phyloP scores from a whole-genome alignment of 2,888 invertebrate genomes.

The Palloptera scutellata region DNA sequence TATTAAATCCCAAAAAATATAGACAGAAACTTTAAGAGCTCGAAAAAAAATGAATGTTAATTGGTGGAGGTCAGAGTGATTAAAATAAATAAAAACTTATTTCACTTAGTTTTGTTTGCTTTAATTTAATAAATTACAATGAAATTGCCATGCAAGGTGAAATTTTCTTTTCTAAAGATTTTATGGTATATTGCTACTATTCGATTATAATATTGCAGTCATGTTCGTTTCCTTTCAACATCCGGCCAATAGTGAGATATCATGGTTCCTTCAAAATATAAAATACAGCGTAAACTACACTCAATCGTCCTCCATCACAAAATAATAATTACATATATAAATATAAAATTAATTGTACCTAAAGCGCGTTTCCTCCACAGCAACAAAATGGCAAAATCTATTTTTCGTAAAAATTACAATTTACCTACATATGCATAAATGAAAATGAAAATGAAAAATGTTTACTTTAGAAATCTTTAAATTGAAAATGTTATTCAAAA shows the following conservation, averaged over 20 bases:
- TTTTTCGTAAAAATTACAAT: background rate
- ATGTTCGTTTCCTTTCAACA: background rate
- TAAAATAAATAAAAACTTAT: too few relatives aligned
- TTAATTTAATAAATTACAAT: too few relatives aligned
- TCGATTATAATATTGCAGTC: too few relatives aligned
- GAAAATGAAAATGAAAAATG: slow-evolving; percentile 11
- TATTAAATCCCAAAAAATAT: too few relatives aligned
- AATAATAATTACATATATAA: slow-evolving; percentile 13
- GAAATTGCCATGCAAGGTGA: too few relatives aligned
- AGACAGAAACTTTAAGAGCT: too few relatives aligned
- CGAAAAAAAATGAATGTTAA: too few relatives aligned
- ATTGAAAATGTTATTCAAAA: background rate
- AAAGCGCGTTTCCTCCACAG: background rate
- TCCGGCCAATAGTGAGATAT: slow-evolving; percentile 25
- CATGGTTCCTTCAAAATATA: slow-evolving; percentile 26
- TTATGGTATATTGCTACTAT: too few relatives aligned
- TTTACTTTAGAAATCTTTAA: slow-evolving; percentile 15
- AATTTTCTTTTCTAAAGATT: too few relatives aligned
- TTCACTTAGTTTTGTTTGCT: too few relatives aligned
- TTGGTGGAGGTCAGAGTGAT: too few relatives aligned
- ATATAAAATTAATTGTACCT: slow-evolving; percentile 25
- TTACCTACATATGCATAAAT: background rate
- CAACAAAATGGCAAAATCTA: too few relatives aligned
- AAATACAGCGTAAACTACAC: slow-evolving; percentile 42
- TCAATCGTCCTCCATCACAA: slow-evolving; percentile 33